Base-by-base conservation (phyloP, 2,888 invertebrate species). In the Itoplectis maculator region DNA sequence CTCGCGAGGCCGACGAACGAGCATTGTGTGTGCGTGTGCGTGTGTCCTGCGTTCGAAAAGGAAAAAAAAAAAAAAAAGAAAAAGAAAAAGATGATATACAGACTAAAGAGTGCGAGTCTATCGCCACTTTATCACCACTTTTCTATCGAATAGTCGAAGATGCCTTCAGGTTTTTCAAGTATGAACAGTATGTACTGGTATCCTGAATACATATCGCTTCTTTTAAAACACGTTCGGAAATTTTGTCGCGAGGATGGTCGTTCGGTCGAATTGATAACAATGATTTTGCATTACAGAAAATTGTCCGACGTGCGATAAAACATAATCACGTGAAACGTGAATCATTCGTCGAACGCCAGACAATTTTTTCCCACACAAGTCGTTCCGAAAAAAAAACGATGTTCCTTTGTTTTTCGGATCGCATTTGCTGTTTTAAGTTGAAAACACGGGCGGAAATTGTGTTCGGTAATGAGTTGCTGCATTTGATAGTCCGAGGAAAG, bases 131-230 rank as follows among this genome's bases (percentile, higher is more conserved):
- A 56, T 73, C 82, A 75, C 63, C 79, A 79, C 74, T 79, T 82
- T 82, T 82, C 79, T 79, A 82, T 82, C 79, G 45, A 72, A 65
- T 74, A 75, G 82, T 83, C 82, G 74, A 63, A 83, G 83, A 80
- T 83, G 84, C 84, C 84, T 83, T 84, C 56, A 73, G 51, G 68
- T 76, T 85, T 74, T 85, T 83, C 47, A 75, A 79, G 66, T 63
- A 65, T 79, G 63, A 69, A 70, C 35, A 37, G 49, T 76, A 69
- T 56, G 75, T 69, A 74, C 66, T 56, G 61, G 75, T 45, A 78
- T 75, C 68, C 51, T 73, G 82, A 79, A 84, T 85, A 84, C 85
- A 85, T 85, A 85, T 85, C 85, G 84, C 84, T 80, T 85, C 84
- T 70, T 82, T 68, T 54, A 20, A 68, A 49, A 45, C 65, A 61